These are phyloP conservation scores for Anguilla rostrata DNA, from an alignment of 2,113 vertebrate species.

Conservation along the genomic window DNA sequence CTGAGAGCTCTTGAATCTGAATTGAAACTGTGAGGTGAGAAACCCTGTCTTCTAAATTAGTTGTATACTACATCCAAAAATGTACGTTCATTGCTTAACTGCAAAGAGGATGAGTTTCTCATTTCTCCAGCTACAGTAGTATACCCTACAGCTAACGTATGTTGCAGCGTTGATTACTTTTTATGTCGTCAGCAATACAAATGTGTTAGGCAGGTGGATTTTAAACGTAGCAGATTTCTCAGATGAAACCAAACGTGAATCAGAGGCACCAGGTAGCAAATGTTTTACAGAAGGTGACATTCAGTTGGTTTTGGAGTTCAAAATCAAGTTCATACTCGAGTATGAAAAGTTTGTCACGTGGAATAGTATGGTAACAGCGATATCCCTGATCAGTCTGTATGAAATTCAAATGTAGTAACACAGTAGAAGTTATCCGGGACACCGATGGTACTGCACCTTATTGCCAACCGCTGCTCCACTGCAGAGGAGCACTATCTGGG, in stretches of 20 bases:
- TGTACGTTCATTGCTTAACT: not conserved
- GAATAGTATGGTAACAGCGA: not conserved
- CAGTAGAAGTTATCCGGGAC: not conserved
- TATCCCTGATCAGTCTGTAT: slow-evolving; percentile 1
- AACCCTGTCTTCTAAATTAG: not conserved
- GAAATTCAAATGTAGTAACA: not conserved
- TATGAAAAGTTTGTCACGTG: not conserved
- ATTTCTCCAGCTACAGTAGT: not conserved
- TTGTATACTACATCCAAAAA: not conserved
- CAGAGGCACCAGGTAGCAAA: not conserved
- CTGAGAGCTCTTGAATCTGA: not conserved
- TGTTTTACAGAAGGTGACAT: not conserved
- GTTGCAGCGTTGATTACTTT: too few relatives aligned
- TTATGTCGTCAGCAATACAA: too few relatives aligned
- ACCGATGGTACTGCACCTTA: slow-evolving; percentile 54
- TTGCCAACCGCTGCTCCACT: slow-evolving; percentile 73
- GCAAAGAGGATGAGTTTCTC: not conserved
- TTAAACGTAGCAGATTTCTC: not conserved
- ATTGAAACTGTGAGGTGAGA: not conserved
- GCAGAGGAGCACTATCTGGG: slow-evolving; percentile 77
- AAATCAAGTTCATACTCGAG: not conserved
- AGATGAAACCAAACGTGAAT: not conserved
- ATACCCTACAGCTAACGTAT: not conserved
- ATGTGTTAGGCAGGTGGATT: too few relatives aligned
- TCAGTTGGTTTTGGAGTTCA: not conserved